Base-by-base conservation (phyloP, 2,113 vertebrate species). In the Steatornis caripensis region DNA sequence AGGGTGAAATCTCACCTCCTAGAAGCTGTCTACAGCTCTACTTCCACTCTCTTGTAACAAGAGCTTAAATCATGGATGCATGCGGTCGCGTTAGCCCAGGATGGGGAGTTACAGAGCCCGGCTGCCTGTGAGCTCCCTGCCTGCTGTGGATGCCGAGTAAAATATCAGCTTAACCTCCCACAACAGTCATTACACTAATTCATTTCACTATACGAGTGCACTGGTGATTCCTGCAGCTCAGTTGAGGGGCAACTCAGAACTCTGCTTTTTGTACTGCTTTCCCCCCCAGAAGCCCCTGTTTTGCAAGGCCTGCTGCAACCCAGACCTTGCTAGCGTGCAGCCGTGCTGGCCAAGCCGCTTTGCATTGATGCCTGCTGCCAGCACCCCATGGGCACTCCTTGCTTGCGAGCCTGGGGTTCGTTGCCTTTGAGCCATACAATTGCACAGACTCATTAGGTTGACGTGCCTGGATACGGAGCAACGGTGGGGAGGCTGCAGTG, bases 61-160 rank as follows among this genome's bases (percentile, higher is more conserved):
- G 45, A 90, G 53, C 22, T 80, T 49, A 5, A 46, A 55, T 19
- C 2, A 3, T 14, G 37, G 23, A 2, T 37, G 65, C 39, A 3
- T 0, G 0, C 26, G 20, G 72, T 2, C 20, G 5, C 0, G 1
- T 13, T 41, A 30, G 69, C 54, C 77, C 58, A 10, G 61, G 62
- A 8, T 6, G 45, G 65, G 41, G 72, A 46, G 39, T 3, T 81
- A 1, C 37, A 22, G 84, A 6, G 36, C 66, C 71, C 9, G 22
- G 9, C 74, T 79, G 74, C 64, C 66, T 32, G 79, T 6, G 4
- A 34, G 22, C 87, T 85, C 60, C 58, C 53, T 53, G 49, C 61
- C 68, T n/a, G 39, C 49, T 23, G 32, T 26, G 72, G 62, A 4
- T 54, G 34, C 49, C 32, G 48, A 26, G 45, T 15, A 1, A 78